These are phyloP conservation scores for Corythoichthys intestinalis DNA, from an alignment of 2,113 vertebrate genomes.

Conservation along the genomic window DNA sequence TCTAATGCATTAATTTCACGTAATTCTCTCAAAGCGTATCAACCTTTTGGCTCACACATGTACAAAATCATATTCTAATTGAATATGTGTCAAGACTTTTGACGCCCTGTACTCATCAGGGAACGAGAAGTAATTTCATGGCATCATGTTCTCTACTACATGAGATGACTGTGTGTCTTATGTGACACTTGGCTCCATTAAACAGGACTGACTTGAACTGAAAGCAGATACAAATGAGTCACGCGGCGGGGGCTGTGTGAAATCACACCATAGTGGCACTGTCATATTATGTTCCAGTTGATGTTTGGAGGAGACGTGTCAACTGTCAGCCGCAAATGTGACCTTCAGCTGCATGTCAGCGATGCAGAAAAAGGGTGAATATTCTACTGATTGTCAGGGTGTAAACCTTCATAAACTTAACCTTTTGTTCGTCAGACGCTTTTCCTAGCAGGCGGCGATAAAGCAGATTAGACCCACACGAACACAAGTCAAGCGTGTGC, in stretches of 20 bases:
- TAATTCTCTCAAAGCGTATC: too few relatives aligned
- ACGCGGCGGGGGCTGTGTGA: slow-evolving; percentile 1
- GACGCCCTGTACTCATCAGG: background rate
- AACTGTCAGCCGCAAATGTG: background rate
- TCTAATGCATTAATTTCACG: too few relatives aligned
- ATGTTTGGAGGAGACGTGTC: background rate
- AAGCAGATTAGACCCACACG: slow-evolving; percentile 14
- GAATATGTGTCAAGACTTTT: too few relatives aligned
- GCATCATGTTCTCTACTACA: background rate
- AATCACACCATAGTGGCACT: slow-evolving; percentile 24
- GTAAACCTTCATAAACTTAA: slow-evolving; percentile 9
- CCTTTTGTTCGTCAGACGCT: slow-evolving; percentile 24
- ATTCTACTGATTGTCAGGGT: background rate
- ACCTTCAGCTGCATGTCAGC: background rate
- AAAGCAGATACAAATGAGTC: slow-evolving; percentile 38
- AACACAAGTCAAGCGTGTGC: background rate
- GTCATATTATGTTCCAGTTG: slow-evolving; percentile 11
- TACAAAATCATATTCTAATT: too few relatives aligned
- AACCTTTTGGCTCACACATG: too few relatives aligned
- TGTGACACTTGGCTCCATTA: slow-evolving; percentile 30
- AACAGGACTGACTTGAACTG: slow-evolving; percentile 20
- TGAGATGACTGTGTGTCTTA: slow-evolving; percentile 19
- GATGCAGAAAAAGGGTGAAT: background rate
- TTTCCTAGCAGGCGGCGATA: slow-evolving; percentile 9
- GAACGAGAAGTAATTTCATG: background rate